Percentiles rank a stretch among this genome's conserved stretches.
Evolutionary conservation across 2,888 invertebrate species (phyloP).

Genomic region (Tetramorium bicarinatum): DNA sequence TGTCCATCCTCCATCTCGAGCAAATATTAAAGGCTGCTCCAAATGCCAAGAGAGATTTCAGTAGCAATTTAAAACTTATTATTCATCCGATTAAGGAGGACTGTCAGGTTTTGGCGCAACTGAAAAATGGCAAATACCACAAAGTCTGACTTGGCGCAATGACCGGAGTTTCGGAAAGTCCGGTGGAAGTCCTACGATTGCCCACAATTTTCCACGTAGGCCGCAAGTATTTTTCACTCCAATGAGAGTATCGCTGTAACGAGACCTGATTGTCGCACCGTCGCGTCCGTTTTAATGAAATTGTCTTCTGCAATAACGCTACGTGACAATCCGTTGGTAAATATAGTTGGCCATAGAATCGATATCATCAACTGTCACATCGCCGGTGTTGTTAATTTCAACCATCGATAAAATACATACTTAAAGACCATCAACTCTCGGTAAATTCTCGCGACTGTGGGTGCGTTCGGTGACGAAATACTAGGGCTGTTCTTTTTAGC

Average conservation of each 20-base stretch:
- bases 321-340: background rate
- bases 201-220: too few relatives aligned
- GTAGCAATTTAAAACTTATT: conserved; percentile 4
- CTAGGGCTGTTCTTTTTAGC: too few relatives aligned
- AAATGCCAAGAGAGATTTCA: conserved; percentile 18
- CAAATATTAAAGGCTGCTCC: conserved; percentile 26
- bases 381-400: background rate
- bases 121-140: background rate
- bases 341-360: background rate
- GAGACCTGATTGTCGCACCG: conserved; percentile 3
- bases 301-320: background rate
- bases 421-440: too few relatives aligned
- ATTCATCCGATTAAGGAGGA: background rate
- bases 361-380: conserved; percentile 17
- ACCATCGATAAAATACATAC: too few relatives aligned
- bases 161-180: background rate
- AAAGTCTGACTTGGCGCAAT: background rate
- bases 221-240: background rate
- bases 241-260: too few relatives aligned
- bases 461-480: too few relatives aligned
- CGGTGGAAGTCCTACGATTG: background rate
- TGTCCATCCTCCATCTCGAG: conserved; percentile 82
- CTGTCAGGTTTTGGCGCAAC: background rate
- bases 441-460: too few relatives aligned
- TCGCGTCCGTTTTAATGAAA: background rate